phyloP scores from a whole-genome alignment of 2,797 vertebrate genomes.

The Sciurus carolinensis region DNA sequence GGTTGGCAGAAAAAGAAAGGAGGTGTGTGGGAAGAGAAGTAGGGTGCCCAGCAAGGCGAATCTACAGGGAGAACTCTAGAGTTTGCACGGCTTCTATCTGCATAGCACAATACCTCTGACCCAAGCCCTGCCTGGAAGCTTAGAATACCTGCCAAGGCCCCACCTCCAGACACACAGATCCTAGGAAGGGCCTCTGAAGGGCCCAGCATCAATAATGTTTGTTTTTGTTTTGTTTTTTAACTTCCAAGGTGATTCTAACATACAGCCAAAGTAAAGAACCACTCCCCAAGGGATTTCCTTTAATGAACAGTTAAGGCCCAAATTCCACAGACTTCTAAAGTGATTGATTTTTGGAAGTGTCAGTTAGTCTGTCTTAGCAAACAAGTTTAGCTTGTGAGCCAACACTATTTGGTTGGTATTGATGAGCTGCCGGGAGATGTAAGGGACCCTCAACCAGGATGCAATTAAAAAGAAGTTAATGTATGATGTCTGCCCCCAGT shows the following conservation, averaged over 20 bases:
- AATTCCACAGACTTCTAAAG: not conserved
- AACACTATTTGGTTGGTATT: not conserved
- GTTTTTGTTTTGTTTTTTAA: not conserved
- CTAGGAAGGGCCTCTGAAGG: not conserved
- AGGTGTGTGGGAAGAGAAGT: not conserved
- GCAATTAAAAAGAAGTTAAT: not conserved
- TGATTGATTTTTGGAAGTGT: not conserved
- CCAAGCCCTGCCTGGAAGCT: not conserved
- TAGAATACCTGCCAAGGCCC: not conserved
- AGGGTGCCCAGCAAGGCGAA: not conserved
- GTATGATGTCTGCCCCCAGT: not conserved
- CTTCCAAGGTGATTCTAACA: not conserved
- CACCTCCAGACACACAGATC: not conserved
- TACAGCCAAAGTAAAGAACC: not conserved
- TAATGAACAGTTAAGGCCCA: not conserved
- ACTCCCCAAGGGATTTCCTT: not conserved
- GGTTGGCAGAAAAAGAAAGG: not conserved
- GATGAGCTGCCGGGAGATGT: not conserved
- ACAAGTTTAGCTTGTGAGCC: not conserved
- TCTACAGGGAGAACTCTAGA: not conserved
- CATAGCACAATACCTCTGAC: not conserved
- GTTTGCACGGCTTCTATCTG: not conserved
- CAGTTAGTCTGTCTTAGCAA: not conserved
- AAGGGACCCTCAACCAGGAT: not conserved
- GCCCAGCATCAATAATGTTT: not conserved